Evolutionary conservation across 2,888 invertebrate genomes (phyloP), one percentile per base, ranked within the genome.

Genomic region (Liodrosophila aerea): DNA sequence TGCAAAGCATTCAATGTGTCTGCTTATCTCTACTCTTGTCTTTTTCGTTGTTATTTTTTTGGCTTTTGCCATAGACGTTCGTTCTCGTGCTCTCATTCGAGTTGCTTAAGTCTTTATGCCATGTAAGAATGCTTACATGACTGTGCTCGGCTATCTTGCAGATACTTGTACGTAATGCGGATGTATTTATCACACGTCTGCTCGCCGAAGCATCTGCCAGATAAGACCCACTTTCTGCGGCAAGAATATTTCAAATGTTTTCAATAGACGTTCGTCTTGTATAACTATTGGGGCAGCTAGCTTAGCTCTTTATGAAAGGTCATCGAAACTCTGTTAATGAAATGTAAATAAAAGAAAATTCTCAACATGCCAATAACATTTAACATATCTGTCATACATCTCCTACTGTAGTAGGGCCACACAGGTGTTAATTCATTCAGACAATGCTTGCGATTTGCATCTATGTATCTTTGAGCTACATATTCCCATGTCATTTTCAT

Each of bases 141-240:
- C 60, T 66, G 51, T 64, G 39, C 46, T 47, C 31, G 33, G 49
- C 16, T 73, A 76, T 83, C 84, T 82, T 68, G 76, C 72, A 82
- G 85, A 74, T 85, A 82, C 62, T 66, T 49, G 65, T 16, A 50
- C 31, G 76, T 81, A 78, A 83, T 82, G 85, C 85, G 85, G 85
- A 85, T 78, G 80, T 76, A 85, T 78, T 82, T 82, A 85, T 85
- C 83, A 82, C 85, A 78, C 85, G 85, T 82, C 80, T 64, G 76
- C 33, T 39, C 39, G 27, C 57, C 37, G 30, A 59, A 66, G 71
- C 74, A 84, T 77, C 82, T 77, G 66, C 56, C 50, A 75, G 83
- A 85, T 78, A 85, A 78, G 73, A 56, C 50, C 45, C 50, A 50
- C 51, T 53, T 70, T 58, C 58, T 43, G 31, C 12, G 40, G 50